Evolutionary conservation across 2,888 invertebrate genomes (phyloP).

Genomic region (Stegophylla sp.): DNA sequence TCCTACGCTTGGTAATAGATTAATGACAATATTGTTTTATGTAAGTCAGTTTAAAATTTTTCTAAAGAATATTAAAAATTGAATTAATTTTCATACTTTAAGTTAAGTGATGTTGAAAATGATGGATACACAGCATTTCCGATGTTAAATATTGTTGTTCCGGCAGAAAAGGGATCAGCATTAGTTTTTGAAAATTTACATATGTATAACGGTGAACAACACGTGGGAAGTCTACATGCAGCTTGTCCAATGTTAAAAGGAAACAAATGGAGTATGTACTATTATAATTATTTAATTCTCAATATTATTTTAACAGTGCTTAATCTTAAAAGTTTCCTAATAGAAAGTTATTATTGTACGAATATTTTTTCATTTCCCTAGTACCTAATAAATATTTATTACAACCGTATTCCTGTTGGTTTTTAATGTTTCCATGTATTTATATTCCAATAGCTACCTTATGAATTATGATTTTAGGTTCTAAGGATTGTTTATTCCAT

Average conservation of each 20-base stretch:
- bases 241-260: constrained; percentile 42
- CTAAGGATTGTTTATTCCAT: too few species aligned
- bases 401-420: too few species aligned
- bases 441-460: too few species aligned
- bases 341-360: too few species aligned
- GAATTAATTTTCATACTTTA: background rate
- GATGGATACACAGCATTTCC: constrained; percentile 22
- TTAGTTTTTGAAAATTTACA: constrained; percentile 20
- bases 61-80: background rate
- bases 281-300: too few species aligned
- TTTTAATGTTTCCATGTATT: too few species aligned
- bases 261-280: constrained; percentile 41
- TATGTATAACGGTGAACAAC: background rate
- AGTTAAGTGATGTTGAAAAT: constrained; percentile 18
- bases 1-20: constrained; percentile 14
- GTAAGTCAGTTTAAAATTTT: background rate
- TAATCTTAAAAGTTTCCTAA: too few species aligned
- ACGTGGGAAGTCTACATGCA: background rate
- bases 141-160: background rate
- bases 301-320: too few species aligned
- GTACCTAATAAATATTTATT: too few species aligned
- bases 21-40: constrained; percentile 24
- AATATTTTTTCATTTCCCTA: too few species aligned
- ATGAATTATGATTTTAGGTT: too few species aligned
- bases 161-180: constrained; percentile 13